A percentile compares a stretch with the other conserved stretches of the same genome.
These are phyloP conservation scores for Pseudomugil tenellus DNA, from an alignment of 2,797 vertebrate genomes.

Conservation along the genomic window DNA sequence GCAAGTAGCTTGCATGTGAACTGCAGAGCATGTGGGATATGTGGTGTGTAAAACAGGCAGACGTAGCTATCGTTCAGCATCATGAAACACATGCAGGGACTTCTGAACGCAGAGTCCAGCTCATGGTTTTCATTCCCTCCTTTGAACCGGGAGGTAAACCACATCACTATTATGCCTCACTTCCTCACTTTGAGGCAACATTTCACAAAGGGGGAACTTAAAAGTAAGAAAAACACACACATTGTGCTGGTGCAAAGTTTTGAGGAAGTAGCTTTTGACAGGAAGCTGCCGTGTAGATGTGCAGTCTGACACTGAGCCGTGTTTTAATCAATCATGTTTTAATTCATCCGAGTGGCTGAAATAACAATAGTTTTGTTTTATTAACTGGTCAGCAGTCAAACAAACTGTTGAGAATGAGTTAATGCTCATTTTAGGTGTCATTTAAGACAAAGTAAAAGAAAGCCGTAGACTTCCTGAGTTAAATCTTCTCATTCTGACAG, in stretches of 20 bases:
- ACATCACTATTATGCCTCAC: constrained; percentile 40
- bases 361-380: accelerated
- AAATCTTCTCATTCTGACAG: constrained; percentile 27
- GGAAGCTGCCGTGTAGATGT: constrained; percentile 29
- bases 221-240: constrained; percentile 27
- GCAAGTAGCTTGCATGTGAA: constrained; percentile 41
- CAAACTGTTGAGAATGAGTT: constrained; percentile 3
- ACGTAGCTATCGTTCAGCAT: constrained; percentile 6
- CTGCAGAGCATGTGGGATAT: constrained; percentile 15
- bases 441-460: constrained; percentile 12
- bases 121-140: constrained; percentile 35
- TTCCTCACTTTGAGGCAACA: constrained; percentile 52
- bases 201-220: constrained; percentile 56
- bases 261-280: constrained; percentile 54
- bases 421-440: constrained; percentile 37
- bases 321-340: too few species aligned
- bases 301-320: neutral
- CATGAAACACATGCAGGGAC: constrained; percentile 20
- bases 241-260: constrained; percentile 21
- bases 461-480: constrained; percentile 24
- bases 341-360: neutral
- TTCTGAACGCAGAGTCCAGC: constrained; percentile 35
- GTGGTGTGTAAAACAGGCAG: neutral
- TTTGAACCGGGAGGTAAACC: constrained; percentile 65
- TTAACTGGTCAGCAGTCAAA: constrained; percentile 7